A percentile compares a stretch with the other conserved stretches of the same genome.
Conservation (phyloP, 2,888 invertebrate genomes). For the Amblyteles armatorius region DNA sequence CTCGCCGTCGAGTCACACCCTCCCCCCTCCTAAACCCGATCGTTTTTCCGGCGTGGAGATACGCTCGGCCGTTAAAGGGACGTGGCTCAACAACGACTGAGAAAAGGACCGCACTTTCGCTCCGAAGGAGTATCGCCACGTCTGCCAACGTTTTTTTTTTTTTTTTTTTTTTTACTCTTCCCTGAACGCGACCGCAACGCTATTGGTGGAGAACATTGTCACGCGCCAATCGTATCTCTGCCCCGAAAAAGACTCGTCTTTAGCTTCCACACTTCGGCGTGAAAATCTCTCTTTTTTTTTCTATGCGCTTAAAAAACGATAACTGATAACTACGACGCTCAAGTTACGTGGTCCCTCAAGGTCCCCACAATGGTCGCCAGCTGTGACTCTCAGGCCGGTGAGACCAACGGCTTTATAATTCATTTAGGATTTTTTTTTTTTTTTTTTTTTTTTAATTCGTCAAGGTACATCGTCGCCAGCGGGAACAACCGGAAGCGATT, state of each 20-base stretch:
- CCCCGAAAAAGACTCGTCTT: slow-evolving; percentile 1
- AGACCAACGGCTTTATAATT: too few relatives aligned
- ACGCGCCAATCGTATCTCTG: slow-evolving; percentile 49
- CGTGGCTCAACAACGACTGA: slow-evolving; percentile 81
- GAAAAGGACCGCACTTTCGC: slow-evolving; percentile 83
- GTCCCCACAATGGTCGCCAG: slow-evolving; percentile 30
- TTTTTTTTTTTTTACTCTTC: neutral
- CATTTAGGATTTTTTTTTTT: neutral
- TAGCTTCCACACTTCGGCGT: slow-evolving; percentile 16
- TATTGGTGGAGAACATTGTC: slow-evolving; percentile 21
- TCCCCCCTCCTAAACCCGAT: slow-evolving; percentile 16
- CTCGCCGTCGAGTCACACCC: slow-evolving; percentile 44
- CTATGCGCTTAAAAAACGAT: slow-evolving; percentile 10
- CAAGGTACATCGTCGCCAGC: slow-evolving; percentile 59
- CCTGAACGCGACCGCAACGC: slow-evolving; percentile 1
- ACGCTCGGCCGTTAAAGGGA: slow-evolving; percentile 38
- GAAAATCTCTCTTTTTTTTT: neutral
- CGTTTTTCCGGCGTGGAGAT: slow-evolving; percentile 50
- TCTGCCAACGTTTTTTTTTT: slow-evolving; percentile 14
- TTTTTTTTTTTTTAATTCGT: slow-evolving; percentile 54
- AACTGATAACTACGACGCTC: slow-evolving; percentile 45
- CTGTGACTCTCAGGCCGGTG: slow-evolving; percentile 34
- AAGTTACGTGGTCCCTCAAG: slow-evolving; percentile 58
- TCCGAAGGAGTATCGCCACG: slow-evolving; percentile 80
- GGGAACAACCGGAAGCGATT: slow-evolving; percentile 66